Evolutionary conservation across 2,888 invertebrate genomes (phyloP).

Genomic region (Didymodactylos carnosus): DNA sequence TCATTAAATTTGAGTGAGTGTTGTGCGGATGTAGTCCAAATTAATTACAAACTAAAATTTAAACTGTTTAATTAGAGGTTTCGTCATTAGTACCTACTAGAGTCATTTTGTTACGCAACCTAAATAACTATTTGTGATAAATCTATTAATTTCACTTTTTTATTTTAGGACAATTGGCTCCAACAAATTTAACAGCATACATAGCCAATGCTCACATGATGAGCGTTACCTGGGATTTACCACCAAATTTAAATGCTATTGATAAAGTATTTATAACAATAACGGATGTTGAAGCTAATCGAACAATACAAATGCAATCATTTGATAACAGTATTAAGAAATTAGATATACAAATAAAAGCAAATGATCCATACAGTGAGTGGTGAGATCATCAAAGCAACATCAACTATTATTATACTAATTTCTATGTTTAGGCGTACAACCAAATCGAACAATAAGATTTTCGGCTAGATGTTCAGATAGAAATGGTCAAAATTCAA

Average conservation of each 20-base stretch:
- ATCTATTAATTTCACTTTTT: no score
- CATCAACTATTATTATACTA: no score
- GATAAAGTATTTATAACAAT: background rate
- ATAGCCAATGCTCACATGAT: background rate
- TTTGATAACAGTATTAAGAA: background rate
- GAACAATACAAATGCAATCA: background rate
- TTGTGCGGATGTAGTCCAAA: no score
- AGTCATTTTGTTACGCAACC: no score
- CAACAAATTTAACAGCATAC: background rate
- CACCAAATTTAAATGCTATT: background rate
- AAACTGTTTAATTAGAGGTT: no score
- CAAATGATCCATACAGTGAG: background rate
- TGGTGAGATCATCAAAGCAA: no score
- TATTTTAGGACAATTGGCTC: background rate
- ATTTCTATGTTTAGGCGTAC: no score
- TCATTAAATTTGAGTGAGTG: no score
- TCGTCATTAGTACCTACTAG: no score
- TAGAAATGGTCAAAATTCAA: background rate
- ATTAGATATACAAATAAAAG: background rate
- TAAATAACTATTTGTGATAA: no score
- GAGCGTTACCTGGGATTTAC: background rate
- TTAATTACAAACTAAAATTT: no score
- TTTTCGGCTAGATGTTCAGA: background rate
- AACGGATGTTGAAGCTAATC: background rate
- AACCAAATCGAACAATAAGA: background rate